Percentiles rank a stretch among this genome's conserved stretches.
These are phyloP conservation scores for Diorhabda sublineata DNA, from an alignment of 1,140 invertebrate genomes.

Conservation along the genomic window DNA sequence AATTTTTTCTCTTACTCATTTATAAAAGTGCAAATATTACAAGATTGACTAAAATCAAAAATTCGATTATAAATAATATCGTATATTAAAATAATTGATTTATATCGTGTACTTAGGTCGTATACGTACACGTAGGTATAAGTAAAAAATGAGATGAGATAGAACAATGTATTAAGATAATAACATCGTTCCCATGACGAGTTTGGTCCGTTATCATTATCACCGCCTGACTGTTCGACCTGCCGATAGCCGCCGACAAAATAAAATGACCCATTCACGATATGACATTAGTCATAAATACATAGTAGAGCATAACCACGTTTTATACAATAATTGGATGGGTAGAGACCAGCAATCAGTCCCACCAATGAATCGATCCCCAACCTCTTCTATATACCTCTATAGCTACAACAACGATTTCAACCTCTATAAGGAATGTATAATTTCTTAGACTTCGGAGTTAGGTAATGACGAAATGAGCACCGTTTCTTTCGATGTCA, in stretches of 20 bases:
- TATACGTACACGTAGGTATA: too few species aligned
- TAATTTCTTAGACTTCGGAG: constrained; percentile 42
- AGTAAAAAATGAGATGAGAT: not conserved
- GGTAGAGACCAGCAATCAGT: constrained; percentile 29
- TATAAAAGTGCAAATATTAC: too few species aligned
- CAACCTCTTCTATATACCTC: not conserved
- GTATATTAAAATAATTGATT: too few species aligned
- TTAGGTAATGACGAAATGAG: constrained; percentile 46
- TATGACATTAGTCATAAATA: constrained; percentile 25
- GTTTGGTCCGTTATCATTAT: not conserved
- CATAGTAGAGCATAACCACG: constrained; percentile 25
- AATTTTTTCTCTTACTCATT: too few species aligned
- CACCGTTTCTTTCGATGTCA: constrained; percentile 36
- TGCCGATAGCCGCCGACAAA: not conserved
- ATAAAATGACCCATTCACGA: constrained; percentile 26
- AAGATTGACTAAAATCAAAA: too few species aligned
- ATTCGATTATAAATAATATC: too few species aligned
- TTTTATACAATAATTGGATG: constrained; percentile 31
- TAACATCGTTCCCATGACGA: not conserved
- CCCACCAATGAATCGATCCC: constrained; percentile 29
- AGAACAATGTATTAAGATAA: not conserved
- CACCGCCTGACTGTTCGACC: too few species aligned
- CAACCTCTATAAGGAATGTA: constrained; percentile 30
- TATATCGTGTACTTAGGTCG: too few species aligned
- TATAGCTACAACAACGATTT: constrained; percentile 20